These are phyloP conservation scores for Drosophila yakuba DNA, from an alignment of 1,140 invertebrate species.

Conservation along the genomic window DNA sequence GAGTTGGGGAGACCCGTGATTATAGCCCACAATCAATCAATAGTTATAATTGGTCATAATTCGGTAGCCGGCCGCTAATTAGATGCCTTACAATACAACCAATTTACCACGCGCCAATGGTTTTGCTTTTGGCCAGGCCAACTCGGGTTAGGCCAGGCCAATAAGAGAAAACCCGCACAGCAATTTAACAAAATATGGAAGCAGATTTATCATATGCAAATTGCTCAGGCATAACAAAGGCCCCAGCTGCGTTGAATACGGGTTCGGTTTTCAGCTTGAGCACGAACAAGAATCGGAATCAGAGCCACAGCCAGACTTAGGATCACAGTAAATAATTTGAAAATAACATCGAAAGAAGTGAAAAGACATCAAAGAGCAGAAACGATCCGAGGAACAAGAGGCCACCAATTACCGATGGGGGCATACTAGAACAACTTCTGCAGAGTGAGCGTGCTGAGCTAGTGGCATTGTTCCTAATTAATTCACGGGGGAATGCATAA, in stretches of 20 bases:
- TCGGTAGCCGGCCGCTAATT: conserved; percentile 78
- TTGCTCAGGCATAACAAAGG: conserved; percentile 40
- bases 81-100: conserved; percentile 72
- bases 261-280: conserved; percentile 9
- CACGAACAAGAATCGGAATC: conserved; percentile 33
- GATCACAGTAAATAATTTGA: not conserved
- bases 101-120: conserved; percentile 63
- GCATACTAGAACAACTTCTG: conserved; percentile 46
- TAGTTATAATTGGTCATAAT: conserved; percentile 75
- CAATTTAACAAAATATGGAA: conserved; percentile 72
- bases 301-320: conserved; percentile 27
- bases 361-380: conserved; percentile 23
- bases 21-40: conserved; percentile 54
- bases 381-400: conserved; percentile 33
- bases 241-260: conserved; percentile 41
- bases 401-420: conserved; percentile 41
- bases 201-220: conserved; percentile 83
- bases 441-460: conserved; percentile 1
- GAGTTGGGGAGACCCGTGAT: conserved; percentile 39
- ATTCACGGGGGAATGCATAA: conserved; percentile 57
- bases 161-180: conserved; percentile 45
- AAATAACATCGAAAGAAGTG: not conserved
- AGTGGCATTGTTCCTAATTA: conserved; percentile 52
- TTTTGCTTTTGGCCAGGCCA: conserved; percentile 16
- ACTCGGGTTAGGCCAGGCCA: conserved; percentile 16